A percentile compares a stretch with the other conserved stretches of the same genome.
Conservation (phyloP, 2,888 invertebrate genomes). For the Girardia tigrina region DNA sequence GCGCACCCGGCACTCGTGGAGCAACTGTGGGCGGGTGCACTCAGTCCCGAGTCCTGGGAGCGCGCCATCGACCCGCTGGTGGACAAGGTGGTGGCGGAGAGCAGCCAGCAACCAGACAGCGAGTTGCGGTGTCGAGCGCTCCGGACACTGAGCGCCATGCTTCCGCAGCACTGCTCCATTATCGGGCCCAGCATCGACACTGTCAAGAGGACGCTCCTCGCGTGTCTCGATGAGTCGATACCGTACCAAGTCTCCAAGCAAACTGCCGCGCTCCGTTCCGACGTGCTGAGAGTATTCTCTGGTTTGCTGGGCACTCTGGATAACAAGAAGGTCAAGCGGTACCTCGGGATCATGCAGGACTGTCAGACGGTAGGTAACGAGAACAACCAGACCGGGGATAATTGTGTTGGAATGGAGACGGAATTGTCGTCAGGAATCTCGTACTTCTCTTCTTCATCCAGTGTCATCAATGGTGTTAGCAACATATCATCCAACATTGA, state of each 20-base stretch:
- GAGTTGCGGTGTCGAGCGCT: slow-evolving; percentile 1
- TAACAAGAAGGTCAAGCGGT: slow-evolving; percentile 12
- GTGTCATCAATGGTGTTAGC: too few relatives aligned
- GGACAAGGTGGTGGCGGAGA: not conserved
- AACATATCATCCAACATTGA: not conserved
- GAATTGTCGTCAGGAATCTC: too few relatives aligned
- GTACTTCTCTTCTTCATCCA: too few relatives aligned
- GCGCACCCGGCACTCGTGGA: not conserved
- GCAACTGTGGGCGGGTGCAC: not conserved
- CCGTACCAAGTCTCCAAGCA: not conserved
- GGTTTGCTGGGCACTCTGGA: not conserved
- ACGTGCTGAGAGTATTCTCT: not conserved
- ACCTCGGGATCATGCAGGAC: slow-evolving; percentile 4
- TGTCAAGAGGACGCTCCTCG: not conserved
- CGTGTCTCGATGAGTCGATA: not conserved
- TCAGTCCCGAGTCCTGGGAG: not conserved
- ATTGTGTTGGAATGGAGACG: too few relatives aligned
- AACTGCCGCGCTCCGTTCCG: not conserved
- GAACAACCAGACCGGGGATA: too few relatives aligned
- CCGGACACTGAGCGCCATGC: not conserved
- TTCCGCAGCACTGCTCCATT: not conserved
- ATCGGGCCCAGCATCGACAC: not conserved
- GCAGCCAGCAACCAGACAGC: not conserved
- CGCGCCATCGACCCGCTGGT: not conserved
- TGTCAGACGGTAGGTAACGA: too few relatives aligned